Evolutionary conservation across 37 sponge, comb jelly and placozoan genomes (phyloP).

Genomic region (Aplysina aerophoba): DNA sequence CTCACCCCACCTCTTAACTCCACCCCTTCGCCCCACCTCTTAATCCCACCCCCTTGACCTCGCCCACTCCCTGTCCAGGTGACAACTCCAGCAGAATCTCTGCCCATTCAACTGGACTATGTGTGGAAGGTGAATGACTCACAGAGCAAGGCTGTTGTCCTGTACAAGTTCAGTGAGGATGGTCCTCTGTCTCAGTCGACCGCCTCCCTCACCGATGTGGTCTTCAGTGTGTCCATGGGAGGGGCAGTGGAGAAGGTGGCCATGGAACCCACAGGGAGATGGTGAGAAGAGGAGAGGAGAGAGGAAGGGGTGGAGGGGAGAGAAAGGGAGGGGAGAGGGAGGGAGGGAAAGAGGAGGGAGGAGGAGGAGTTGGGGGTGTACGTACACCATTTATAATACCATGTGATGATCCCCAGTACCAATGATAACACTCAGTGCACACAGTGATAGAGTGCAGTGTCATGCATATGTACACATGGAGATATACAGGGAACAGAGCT

Average conservation of each 20-base stretch:
- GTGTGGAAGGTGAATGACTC: background rate
- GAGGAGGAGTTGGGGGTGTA: too few species aligned
- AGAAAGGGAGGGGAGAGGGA: too few species aligned
- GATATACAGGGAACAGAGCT: too few species aligned
- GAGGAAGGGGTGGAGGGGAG: too few species aligned
- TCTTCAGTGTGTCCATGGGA: background rate
- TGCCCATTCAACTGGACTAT: background rate
- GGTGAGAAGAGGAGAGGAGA: background rate
- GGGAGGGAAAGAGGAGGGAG: too few species aligned
- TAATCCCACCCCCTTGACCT: too few species aligned
- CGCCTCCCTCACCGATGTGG: background rate
- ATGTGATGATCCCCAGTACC: too few species aligned
- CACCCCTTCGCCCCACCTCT: background rate
- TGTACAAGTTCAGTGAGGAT: background rate
- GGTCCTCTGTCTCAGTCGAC: background rate
- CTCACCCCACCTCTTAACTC: background rate
- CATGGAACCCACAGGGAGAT: background rate
- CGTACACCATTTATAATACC: too few species aligned
- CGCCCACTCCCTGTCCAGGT: background rate
- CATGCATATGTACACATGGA: too few species aligned
- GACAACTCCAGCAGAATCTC: background rate
- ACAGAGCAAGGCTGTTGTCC: background rate
- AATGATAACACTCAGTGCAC: too few species aligned
- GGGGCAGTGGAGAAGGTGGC: slow-evolving; percentile 15
- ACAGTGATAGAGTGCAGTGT: too few species aligned